Base-by-base conservation (phyloP, 2,113 vertebrate genomes). In the Vulpes lagopus region DNA sequence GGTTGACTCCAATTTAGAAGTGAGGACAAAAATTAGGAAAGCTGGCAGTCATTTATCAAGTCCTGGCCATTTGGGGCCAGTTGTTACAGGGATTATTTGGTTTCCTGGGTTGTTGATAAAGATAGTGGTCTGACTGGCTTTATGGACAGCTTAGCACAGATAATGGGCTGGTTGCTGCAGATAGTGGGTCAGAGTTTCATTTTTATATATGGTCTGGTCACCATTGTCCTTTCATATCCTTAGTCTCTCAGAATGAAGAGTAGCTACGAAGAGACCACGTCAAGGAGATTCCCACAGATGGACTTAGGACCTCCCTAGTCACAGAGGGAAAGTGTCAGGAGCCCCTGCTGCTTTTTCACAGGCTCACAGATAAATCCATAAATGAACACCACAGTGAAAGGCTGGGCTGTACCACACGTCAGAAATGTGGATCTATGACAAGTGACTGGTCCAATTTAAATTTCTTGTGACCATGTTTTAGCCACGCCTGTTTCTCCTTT, bases 21-120 rank as follows among this genome's bases (percentile, higher is more conserved):
- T 22, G 12, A 38, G 71, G 23, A 9, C 7, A 67, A 51, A 90
- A 35, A n/a, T 57, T 2, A 93, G 57, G 14, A 8, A 64, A 60
- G 49, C 14, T 38, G 32, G 55, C 5, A 10, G 3, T 51, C 78
- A 62, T 55, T 81, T 49, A 55, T 30, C 32, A 55, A 20, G 55
- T 67, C 67, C 16, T 30, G 49, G 49, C 20, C 67, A 30, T 43
- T 27, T 11, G 30, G 57, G 11, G 27, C 15, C 23, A 19, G 0
- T 25, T 16, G 8, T 43, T 83, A 1, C 0, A 27, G 17, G 30
- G 10, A 9, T 27, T 17, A 32, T 43, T 25, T 10, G 1, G 2
- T 22, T 59, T 87, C n/a, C 57, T 83, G 59, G 30, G 38, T 16
- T n/a, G 11, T 59, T 79, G 32, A 57, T 64, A 32, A 73, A 74